These are phyloP conservation scores for Ophioninae sp. DNA, from an alignment of 2,888 invertebrate species.

Conservation along the genomic window DNA sequence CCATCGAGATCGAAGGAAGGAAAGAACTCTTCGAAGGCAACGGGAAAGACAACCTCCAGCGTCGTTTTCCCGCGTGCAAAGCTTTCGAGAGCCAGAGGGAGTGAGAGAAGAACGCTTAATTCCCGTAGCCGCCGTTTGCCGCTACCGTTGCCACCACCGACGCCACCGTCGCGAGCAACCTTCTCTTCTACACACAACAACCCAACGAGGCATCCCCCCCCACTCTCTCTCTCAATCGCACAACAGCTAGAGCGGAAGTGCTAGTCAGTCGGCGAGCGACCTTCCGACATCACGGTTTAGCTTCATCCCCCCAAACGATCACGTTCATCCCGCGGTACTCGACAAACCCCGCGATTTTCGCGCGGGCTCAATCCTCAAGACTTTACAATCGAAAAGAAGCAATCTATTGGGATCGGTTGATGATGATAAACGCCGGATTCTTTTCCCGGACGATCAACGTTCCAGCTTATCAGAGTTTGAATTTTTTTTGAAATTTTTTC, in stretches of 20 bases:
- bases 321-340: slow-evolving; percentile 71
- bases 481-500: no score
- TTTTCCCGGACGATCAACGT: slow-evolving; percentile 5
- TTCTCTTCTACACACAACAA: slow-evolving; percentile 80
- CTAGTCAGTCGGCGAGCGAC: slow-evolving; percentile 81
- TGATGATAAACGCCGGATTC: no score
- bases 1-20: neutral
- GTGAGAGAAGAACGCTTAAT: slow-evolving; percentile 20
- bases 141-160: slow-evolving; percentile 54
- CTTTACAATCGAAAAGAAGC: no score
- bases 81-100: slow-evolving; percentile 44
- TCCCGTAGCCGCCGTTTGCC: slow-evolving; percentile 58
- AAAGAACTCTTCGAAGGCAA: slow-evolving; percentile 10
- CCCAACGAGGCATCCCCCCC: slow-evolving; percentile 79
- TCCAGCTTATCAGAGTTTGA: no score
- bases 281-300: slow-evolving; percentile 81
- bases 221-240: slow-evolving; percentile 78
- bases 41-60: slow-evolving; percentile 44
- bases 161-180: slow-evolving; percentile 75
- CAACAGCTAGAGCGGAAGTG: slow-evolving; percentile 81
- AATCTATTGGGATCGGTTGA: no score
- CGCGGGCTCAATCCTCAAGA: slow-evolving; percentile 49
- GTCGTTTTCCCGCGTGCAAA: slow-evolving; percentile 64
- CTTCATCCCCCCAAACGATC: slow-evolving; percentile 73
- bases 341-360: slow-evolving; percentile 63